Percentiles rank a stretch among this genome's conserved stretches.
Conservation (phyloP, 2,888 invertebrate species). For the Apamea sordens region DNA sequence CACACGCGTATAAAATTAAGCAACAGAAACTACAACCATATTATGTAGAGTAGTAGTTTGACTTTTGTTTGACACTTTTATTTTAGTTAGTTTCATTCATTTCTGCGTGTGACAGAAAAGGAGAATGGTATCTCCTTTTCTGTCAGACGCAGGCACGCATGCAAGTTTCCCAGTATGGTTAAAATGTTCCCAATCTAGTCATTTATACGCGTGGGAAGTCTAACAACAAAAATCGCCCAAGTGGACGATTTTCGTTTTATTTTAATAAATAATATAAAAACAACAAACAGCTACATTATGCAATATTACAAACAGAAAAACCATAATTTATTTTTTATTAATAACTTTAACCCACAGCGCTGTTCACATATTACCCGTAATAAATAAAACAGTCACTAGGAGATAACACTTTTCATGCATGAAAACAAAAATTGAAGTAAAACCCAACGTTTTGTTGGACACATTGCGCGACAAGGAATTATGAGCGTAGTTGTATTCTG, state of each 20-base stretch:
- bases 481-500: neutral
- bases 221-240: neutral
- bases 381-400: neutral
- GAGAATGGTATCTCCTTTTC: too few species aligned
- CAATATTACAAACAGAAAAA: neutral
- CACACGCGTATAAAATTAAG: too few species aligned
- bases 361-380: neutral
- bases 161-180: too few species aligned
- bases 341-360: neutral
- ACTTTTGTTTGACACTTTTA: neutral
- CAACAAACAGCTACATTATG: neutral
- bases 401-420: neutral
- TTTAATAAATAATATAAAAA: neutral
- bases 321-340: too few species aligned
- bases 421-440: neutral
- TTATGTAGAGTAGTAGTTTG: neutral
- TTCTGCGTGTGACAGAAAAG: neutral
- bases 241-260: neutral
- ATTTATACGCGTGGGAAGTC: neutral
- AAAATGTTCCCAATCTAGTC: neutral
- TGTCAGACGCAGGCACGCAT: too few species aligned
- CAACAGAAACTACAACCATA: too few species aligned
- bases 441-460: neutral
- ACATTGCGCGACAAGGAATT: neutral
- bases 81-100: neutral